Evolutionary conservation across 2,113 vertebrate species (phyloP).

Genomic region (Carlito syrichta): DNA sequence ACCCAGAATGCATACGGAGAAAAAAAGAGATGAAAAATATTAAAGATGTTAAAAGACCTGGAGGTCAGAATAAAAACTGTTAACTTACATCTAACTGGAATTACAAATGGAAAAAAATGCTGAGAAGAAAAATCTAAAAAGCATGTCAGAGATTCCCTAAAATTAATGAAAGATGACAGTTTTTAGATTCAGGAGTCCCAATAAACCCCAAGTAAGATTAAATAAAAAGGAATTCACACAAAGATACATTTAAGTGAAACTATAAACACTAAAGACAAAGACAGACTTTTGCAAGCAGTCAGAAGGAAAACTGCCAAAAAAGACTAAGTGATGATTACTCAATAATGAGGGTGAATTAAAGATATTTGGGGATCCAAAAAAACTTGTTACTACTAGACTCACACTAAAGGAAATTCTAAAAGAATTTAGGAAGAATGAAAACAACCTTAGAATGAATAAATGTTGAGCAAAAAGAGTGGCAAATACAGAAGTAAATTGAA

Average conservation of each 20-base stretch:
- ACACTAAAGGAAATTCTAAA: background rate
- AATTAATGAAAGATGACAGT: background rate
- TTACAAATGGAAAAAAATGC: background rate
- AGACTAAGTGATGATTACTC: background rate
- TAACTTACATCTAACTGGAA: background rate
- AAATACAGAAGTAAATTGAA: conserved; percentile 18
- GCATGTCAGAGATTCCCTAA: background rate
- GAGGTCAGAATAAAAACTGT: background rate
- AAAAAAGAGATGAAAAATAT: background rate
- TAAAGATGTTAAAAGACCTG: background rate
- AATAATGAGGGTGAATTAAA: background rate
- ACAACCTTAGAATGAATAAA: background rate
- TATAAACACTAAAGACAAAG: background rate
- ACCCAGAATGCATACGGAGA: background rate
- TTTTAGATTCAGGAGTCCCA: background rate
- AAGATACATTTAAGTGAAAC: background rate
- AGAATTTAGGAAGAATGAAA: conserved; percentile 26
- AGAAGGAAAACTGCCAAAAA: background rate
- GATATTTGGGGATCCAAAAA: background rate
- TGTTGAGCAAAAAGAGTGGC: background rate
- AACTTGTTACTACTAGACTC: background rate
- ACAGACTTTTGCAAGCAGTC: background rate
- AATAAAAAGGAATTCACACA: background rate
- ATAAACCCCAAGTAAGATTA: background rate
- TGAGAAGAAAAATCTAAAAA: background rate